phyloP scores from a whole-genome alignment of 2,113 vertebrate species.

The Chloropsis hardwickii region DNA sequence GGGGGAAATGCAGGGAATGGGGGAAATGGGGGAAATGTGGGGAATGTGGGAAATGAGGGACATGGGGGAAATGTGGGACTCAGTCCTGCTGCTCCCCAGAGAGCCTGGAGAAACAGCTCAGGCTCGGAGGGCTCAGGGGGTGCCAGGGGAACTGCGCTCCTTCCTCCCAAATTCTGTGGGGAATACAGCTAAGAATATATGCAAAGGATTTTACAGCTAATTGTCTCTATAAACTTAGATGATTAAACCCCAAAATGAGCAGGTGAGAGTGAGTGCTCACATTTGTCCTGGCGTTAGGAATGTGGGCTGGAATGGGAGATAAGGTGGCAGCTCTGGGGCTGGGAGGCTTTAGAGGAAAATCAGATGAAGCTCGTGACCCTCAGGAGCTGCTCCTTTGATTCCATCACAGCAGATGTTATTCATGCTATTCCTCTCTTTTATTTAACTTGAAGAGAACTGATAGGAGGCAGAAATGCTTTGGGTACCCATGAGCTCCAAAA shows the following conservation, averaged over 20 bases:
- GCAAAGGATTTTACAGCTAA: background rate
- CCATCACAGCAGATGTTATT: background rate
- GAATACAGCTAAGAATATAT: accelerated
- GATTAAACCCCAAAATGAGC: background rate
- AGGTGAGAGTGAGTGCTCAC: background rate
- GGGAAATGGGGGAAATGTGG: too few relatives aligned
- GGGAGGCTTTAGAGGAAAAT: background rate
- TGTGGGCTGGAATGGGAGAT: background rate
- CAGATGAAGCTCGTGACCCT: background rate
- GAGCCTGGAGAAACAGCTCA: background rate
- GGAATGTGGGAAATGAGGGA: background rate
- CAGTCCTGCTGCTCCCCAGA: background rate
- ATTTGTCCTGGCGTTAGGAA: background rate
- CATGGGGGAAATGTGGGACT: background rate
- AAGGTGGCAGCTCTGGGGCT: background rate
- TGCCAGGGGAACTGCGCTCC: background rate
- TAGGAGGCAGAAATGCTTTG: background rate
- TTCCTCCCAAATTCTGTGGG: accelerated
- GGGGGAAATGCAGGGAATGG: too few relatives aligned
- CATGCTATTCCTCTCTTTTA: background rate
- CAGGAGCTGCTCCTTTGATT: background rate
- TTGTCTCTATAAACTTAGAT: background rate
- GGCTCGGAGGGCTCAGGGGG: too few relatives aligned
- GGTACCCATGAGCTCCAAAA: background rate
- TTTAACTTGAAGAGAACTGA: background rate